Evolutionary conservation across 2,113 vertebrate species (phyloP), one percentile per base, ranked within the genome.

Genomic region (Gallinago paraguaiae): DNA sequence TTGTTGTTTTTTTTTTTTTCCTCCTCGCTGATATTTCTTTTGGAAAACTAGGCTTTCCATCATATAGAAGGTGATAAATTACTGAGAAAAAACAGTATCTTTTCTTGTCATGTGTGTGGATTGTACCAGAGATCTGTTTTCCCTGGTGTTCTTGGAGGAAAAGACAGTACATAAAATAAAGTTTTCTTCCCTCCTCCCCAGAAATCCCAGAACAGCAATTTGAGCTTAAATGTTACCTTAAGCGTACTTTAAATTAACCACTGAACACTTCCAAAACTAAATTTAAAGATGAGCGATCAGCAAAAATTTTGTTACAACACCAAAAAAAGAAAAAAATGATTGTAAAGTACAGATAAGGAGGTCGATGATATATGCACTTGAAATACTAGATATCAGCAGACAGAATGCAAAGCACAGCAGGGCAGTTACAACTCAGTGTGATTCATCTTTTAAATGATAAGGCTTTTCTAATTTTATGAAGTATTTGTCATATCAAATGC

Each of bases 1-100:
- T 43, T 43, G 41, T 43, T 43, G 41, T 39, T 39, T 39, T 71
- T 86, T 87, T 80, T 64, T 94, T 96, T 80, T 63, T 6, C 70
- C 93, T 69, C 8, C 72, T 94, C 69, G 53, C 41, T 95, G 68
- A 88, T 96, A 83, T 97, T 97, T 97, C 85, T 97, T 96, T 97
- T 91, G 90, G 94, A 97, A 97, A 97, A 97, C 82, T 89, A 95
- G 93, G 85, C 69, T 97, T 97, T 98, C 92, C 95, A 97, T 98
- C 97, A 97, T 94, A 89, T 7, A 86, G 91, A 95, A 96, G 87
- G 88, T 97, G 97, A 98, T 97, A 96, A 97, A 98, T 97, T 97
- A 91, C 96, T 61, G 48, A 93, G 93, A 95, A 91, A 84, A 79
- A 71, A 54, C 57, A 65, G 75, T 88, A 86, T 96, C 90, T 91